These are phyloP conservation scores for Pangasius sanitwongsei DNA, from an alignment of 2,797 vertebrate genomes.

Conservation along the genomic window DNA sequence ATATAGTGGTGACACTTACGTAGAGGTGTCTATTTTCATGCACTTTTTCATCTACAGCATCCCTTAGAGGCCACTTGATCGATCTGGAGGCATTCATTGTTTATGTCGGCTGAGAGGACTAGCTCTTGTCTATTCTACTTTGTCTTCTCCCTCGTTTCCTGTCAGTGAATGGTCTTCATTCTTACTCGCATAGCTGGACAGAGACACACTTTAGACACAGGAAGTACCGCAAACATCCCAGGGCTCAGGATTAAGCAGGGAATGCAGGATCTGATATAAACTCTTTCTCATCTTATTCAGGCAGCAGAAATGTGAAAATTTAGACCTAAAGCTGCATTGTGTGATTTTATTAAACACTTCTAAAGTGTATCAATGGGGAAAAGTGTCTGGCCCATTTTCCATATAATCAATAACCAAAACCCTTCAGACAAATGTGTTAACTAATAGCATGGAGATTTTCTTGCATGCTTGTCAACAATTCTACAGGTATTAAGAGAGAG, in stretches of 20 bases:
- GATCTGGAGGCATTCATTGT: conserved; percentile 29
- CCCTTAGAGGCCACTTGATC: background rate
- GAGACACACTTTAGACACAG: conserved; percentile 33
- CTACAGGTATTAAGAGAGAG: background rate
- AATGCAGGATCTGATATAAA: background rate
- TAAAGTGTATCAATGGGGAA: background rate
- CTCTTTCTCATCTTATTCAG: background rate
- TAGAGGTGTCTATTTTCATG: background rate
- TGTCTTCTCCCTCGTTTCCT: conserved; percentile 36
- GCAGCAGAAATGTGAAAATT: background rate
- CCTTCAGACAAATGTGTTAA: background rate
- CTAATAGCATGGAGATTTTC: background rate
- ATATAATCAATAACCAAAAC: background rate
- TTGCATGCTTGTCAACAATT: background rate
- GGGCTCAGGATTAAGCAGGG: background rate
- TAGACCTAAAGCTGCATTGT: background rate
- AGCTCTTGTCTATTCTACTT: conserved; percentile 30
- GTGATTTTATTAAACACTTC: background rate
- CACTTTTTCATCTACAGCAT: background rate
- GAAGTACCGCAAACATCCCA: conserved; percentile 1
- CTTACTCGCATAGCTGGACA: conserved; percentile 24
- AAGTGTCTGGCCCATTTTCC: background rate
- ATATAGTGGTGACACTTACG: background rate
- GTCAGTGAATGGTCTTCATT: conserved; percentile 19
- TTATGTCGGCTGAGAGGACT: conserved; percentile 36